Evolutionary conservation across 2,113 vertebrate genomes (phyloP).

Genomic region (Corvus cornix): DNA sequence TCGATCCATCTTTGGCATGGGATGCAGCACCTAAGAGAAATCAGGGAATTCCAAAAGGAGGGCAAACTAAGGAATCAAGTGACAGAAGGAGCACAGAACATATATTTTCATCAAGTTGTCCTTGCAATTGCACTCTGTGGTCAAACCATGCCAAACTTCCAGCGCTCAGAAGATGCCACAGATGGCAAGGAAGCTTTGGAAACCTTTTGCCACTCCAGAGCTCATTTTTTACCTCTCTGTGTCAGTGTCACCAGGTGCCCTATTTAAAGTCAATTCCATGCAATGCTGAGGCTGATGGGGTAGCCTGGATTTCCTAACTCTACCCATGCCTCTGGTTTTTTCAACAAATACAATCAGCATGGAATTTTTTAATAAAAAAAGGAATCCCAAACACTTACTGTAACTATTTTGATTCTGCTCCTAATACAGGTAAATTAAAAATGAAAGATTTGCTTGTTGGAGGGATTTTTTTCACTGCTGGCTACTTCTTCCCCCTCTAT

Average conservation of each 20-base stretch:
- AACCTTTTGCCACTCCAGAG: neutral
- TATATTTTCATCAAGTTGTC: neutral
- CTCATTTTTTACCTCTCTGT: neutral
- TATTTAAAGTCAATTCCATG: constrained; percentile 1
- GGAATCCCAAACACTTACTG: constrained; percentile 74
- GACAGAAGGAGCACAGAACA: neutral
- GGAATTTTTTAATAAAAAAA: constrained; percentile 81
- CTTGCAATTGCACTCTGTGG: neutral
- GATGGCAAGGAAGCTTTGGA: neutral
- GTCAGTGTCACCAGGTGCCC: neutral
- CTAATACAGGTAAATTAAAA: constrained; percentile 55
- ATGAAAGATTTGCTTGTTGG: constrained; percentile 24
- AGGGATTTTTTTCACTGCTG: neutral
- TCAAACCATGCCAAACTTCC: neutral
- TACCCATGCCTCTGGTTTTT: constrained; percentile 32
- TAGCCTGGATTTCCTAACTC: constrained; percentile 55
- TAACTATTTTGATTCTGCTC: constrained; percentile 62
- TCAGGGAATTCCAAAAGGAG: neutral
- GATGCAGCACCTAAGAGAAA: neutral
- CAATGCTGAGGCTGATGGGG: constrained; percentile 2
- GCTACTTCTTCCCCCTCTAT: neutral
- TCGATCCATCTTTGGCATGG: too few species aligned
- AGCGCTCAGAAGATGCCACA: accelerated
- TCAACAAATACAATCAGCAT: constrained; percentile 46
- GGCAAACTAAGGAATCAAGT: neutral